A percentile compares a stretch with the other conserved stretches of the same genome.
Conservation (phyloP, 2,888 invertebrate genomes). For the Punctoribates punctum region DNA sequence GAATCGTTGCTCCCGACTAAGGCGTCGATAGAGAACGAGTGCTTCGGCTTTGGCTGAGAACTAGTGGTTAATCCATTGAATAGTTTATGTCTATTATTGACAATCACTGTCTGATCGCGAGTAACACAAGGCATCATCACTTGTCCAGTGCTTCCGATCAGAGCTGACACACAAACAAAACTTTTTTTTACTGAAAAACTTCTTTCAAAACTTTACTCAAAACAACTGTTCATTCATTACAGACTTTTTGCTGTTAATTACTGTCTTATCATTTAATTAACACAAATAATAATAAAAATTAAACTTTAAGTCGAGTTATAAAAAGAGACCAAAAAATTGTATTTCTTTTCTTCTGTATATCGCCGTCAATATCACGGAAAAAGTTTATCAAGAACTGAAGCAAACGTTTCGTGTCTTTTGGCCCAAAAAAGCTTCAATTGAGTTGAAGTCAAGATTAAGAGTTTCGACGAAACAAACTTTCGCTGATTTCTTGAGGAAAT, state of each 20-base stretch:
- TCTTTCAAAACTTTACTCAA: conserved; percentile 8
- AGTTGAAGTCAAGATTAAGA: too few species aligned
- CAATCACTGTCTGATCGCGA: conserved; percentile 27
- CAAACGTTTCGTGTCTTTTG: too few species aligned
- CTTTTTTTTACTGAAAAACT: not conserved
- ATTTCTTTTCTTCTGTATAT: not conserved
- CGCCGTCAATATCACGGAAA: not conserved
- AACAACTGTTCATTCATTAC: not conserved
- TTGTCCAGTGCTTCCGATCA: not conserved
- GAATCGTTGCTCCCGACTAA: not conserved
- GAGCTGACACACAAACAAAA: not conserved
- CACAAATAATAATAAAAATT: not conserved
- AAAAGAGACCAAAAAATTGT: not conserved
- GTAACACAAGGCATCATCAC: conserved; percentile 27
- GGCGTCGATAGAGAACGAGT: conserved; percentile 5
- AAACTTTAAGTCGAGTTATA: not conserved
- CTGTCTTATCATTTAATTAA: not conserved
- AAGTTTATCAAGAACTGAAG: not conserved
- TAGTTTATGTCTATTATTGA: conserved; percentile 22
- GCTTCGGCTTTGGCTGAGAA: not conserved
- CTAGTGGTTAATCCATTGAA: conserved; percentile 1
- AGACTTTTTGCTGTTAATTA: not conserved
- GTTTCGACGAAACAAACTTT: too few species aligned
- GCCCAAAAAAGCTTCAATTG: too few species aligned
- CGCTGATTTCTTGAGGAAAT: too few species aligned